These are phyloP conservation scores for Tamandua tetradactyla DNA, from an alignment of 2,797 vertebrate species.

Conservation along the genomic window DNA sequence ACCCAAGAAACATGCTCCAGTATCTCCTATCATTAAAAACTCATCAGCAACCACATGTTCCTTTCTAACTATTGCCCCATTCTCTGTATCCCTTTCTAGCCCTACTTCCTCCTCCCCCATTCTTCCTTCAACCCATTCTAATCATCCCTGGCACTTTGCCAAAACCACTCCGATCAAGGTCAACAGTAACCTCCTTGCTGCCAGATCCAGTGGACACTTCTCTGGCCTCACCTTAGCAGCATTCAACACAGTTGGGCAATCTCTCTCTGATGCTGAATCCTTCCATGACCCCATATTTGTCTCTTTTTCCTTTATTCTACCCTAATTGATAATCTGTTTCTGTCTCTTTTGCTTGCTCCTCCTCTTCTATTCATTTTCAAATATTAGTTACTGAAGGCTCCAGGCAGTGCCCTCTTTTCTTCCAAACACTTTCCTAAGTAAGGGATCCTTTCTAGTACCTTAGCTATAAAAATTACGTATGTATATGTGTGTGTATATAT, in stretches of 20 bases:
- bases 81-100: neutral
- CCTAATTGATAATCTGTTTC: neutral
- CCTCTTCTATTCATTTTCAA: neutral
- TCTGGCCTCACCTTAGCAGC: neutral
- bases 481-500: neutral
- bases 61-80: neutral
- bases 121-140: neutral
- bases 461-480: neutral
- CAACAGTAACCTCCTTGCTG: neutral
- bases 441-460: neutral
- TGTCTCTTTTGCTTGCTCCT: neutral
- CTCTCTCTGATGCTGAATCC: neutral
- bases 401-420: neutral
- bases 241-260: neutral
- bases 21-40: neutral
- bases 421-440: neutral
- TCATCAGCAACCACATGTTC: accelerated
- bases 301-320: neutral
- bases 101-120: neutral
- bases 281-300: neutral
- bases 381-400: neutral
- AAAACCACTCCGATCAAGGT: neutral
- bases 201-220: neutral
- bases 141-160: neutral
- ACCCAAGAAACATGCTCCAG: neutral